Evolutionary conservation across 2,797 vertebrate species (phyloP).

Genomic region (Acrossocheilus fasciatus): DNA sequence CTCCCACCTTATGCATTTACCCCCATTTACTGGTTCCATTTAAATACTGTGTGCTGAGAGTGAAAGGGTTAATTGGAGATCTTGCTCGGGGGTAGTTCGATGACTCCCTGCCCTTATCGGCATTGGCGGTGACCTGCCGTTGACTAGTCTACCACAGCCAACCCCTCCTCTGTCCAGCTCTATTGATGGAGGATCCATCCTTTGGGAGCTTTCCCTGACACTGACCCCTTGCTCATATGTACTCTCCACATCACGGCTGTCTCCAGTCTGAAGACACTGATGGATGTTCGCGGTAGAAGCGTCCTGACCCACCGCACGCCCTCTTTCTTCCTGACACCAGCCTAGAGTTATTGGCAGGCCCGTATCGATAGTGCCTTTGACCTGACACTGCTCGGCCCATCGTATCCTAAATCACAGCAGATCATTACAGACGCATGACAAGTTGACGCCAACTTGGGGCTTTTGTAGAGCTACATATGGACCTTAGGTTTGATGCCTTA

Average conservation of each 20-base stretch:
- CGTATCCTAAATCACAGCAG: constrained; percentile 51
- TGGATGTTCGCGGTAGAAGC: constrained; percentile 31
- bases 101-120: constrained; percentile 78
- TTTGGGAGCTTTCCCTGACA: constrained; percentile 44
- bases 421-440: constrained; percentile 58
- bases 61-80: constrained; percentile 79
- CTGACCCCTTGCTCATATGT: constrained; percentile 44
- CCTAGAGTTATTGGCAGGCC: constrained; percentile 50
- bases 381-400: constrained; percentile 62
- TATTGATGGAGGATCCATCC: constrained; percentile 45
- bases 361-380: constrained; percentile 60
- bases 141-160: constrained; percentile 64
- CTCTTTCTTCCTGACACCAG: constrained; percentile 46
- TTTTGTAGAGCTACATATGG: not conserved
- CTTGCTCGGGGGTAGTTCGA: constrained; percentile 77
- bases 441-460: not conserved
- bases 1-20: constrained; percentile 52
- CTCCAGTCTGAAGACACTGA: constrained; percentile 38
- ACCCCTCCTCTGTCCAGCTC: constrained; percentile 51
- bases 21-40: constrained; percentile 29
- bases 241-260: constrained; percentile 38
- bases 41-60: constrained; percentile 56
- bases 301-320: constrained; percentile 4
- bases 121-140: constrained; percentile 77
- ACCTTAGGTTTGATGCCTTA: not conserved